Evolutionary conservation across 2,113 vertebrate species (phyloP).

Genomic region (Orientallactaga bullata): DNA sequence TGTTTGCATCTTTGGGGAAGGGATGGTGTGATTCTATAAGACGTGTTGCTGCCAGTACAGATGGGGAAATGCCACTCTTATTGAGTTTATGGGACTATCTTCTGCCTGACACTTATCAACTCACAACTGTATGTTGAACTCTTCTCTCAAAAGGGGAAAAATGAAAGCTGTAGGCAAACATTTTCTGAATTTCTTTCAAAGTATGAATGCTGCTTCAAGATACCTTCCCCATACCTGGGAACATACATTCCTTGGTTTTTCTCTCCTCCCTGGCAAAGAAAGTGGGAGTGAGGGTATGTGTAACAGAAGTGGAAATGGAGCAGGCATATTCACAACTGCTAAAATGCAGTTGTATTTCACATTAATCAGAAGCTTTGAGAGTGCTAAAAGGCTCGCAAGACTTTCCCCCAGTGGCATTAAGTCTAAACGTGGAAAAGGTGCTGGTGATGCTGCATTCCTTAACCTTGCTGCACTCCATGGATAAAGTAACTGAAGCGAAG

Average conservation of each 20-base stretch:
- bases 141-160: background rate
- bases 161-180: background rate
- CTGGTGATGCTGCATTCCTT: background rate
- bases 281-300: background rate
- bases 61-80: slow-evolving; percentile 79
- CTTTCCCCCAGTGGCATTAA: background rate
- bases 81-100: background rate
- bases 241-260: slow-evolving; percentile 5
- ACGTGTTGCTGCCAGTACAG: slow-evolving; percentile 55
- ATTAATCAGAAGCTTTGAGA: background rate
- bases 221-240: background rate
- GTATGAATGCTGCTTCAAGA: background rate
- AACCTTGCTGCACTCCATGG: background rate
- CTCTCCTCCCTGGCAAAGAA: slow-evolving; percentile 2
- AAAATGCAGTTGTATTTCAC: slow-evolving; percentile 34
- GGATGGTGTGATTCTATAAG: slow-evolving; percentile 45
- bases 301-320: slow-evolving; percentile 43
- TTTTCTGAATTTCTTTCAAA: slow-evolving; percentile 52
- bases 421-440: background rate
- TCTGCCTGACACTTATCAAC: background rate
- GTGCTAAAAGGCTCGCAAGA: slow-evolving; percentile 38
- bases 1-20: slow-evolving; percentile 58
- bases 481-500: slow-evolving; percentile 16
- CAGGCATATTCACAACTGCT: background rate
- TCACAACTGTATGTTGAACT: slow-evolving; percentile 15